Percentiles rank a stretch among this genome's conserved stretches.
Conservation (phyloP, 1,140 invertebrate genomes). For the Solenopsis fugax region DNA sequence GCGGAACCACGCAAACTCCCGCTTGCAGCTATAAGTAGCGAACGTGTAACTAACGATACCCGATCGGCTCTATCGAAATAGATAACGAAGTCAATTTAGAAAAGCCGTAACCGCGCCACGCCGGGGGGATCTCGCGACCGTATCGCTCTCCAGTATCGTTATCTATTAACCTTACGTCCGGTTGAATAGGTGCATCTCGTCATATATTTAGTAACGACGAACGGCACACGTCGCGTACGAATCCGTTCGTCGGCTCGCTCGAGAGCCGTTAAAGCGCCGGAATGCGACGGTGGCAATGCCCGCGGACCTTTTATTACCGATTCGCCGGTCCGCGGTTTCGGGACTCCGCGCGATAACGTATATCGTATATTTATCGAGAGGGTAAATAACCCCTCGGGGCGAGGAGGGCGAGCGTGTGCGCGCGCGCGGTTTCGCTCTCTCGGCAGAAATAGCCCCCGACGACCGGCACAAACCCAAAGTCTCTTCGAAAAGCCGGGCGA, state of each 20-base stretch:
- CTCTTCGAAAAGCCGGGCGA: conserved; percentile 27
- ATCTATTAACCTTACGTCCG: conserved; percentile 17
- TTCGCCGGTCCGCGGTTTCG: conserved; percentile 64
- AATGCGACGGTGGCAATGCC: conserved; percentile 67
- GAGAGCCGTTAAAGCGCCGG: conserved; percentile 77
- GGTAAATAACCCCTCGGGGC: conserved; percentile 76
- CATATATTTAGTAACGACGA: conserved; percentile 80
- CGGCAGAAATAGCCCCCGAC: conserved; percentile 66
- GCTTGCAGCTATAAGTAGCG: conserved; percentile 55
- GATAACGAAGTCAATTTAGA: conserved; percentile 71
- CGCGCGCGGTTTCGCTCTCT: conserved; percentile 36
- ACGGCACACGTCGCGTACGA: conserved; percentile 77
- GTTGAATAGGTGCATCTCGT: conserved; percentile 58
- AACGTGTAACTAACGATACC: conserved; percentile 71
- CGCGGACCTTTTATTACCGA: conserved; percentile 76
- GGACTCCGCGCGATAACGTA: conserved; percentile 73
- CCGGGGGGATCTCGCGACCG: not conserved
- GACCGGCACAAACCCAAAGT: conserved; percentile 27
- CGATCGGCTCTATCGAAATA: conserved; percentile 71
- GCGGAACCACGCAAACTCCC: conserved; percentile 60
- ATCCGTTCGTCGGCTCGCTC: conserved; percentile 51
- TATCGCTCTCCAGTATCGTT: not conserved
- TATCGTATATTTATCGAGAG: conserved; percentile 81
- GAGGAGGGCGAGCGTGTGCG: not conserved
- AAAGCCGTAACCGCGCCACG: conserved; percentile 43